Base-by-base conservation (phyloP, 2,113 vertebrate genomes). In the Antigone vipio region DNA sequence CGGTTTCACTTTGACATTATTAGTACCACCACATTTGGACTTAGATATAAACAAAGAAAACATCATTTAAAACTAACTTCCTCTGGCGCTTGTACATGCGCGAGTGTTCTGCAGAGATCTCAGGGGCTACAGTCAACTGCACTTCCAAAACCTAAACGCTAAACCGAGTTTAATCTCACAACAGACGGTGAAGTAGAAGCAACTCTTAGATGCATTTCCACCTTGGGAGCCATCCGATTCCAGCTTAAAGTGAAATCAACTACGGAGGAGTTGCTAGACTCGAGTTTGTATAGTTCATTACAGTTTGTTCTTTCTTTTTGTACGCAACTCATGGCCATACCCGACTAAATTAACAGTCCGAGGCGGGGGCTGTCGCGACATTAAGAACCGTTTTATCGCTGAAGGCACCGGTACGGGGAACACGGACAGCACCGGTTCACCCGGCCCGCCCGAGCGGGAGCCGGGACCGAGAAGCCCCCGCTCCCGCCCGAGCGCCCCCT, bases 11-110 rank as follows among this genome's bases (percentile, higher is more conserved):
- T 26, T 2, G 15, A 82, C 24, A 52, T 73, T 62, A n/a, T 23
- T 24, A 66, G 38, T 8, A 74, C 38, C 15, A 0, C 5, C 85
- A 69, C 42, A 64, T 34, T 2, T n/a, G 7, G 15, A 5, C 20
- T 20, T 55, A 71, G 44, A n/a, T 2, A 38, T 44, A 93, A 93
- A 89, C 56, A 78, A 42, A 60, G 71, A 32, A 55, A 79, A 64
- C 7, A 19, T 22, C 11, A 49, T 20, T 53, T 76, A 35, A 66
- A 69, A 76, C 45, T 22, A 47, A 58, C 50, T 92, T 89, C 88
- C 78, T 45, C 62, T 6, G 11, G 10, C 5, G 6, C 56, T 0
- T 12, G 4, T 5, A 3, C 0, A 7, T 0, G 5, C 11, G 16
- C 1, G 4, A 76, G 49, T 0, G 55, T 6, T 64, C 38, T 45